Evolutionary conservation across 2,113 vertebrate species (phyloP).

Genomic region (Chaetorhynchus papuensis): DNA sequence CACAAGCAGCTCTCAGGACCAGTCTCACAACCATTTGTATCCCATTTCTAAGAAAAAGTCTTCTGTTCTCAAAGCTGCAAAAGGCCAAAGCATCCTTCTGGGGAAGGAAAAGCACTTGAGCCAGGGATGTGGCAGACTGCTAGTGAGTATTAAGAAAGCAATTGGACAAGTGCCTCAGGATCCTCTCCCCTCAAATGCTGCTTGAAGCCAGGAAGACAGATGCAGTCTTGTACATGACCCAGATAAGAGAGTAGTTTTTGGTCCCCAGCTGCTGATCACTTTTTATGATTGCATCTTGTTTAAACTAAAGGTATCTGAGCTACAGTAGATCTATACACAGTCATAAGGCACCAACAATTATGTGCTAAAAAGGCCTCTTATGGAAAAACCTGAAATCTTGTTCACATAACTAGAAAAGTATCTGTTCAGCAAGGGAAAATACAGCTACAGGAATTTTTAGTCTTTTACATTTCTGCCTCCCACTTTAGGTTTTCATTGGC

Average conservation of each 20-base stretch:
- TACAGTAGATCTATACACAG: not conserved
- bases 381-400: not conserved
- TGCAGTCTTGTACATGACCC: not conserved
- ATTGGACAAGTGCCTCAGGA: not conserved
- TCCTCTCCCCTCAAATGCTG: not conserved
- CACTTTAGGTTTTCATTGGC: not conserved
- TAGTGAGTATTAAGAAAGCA: not conserved
- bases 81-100: not conserved
- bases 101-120: not conserved
- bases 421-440: slow-evolving; percentile 1
- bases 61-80: not conserved
- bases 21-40: not conserved
- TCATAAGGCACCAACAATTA: slow-evolving; percentile 49
- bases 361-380: slow-evolving; percentile 31
- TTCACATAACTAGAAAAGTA: not conserved
- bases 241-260: not conserved
- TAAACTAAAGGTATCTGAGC: not conserved
- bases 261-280: not conserved
- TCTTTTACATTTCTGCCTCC: not conserved
- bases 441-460: not conserved
- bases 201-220: slow-evolving; percentile 4
- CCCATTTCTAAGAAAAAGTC: not conserved
- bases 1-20: not conserved
- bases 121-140: not conserved
- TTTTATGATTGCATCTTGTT: not conserved